phyloP scores from a whole-genome alignment of 1,140 invertebrate genomes.

The Pararge aegeria region DNA sequence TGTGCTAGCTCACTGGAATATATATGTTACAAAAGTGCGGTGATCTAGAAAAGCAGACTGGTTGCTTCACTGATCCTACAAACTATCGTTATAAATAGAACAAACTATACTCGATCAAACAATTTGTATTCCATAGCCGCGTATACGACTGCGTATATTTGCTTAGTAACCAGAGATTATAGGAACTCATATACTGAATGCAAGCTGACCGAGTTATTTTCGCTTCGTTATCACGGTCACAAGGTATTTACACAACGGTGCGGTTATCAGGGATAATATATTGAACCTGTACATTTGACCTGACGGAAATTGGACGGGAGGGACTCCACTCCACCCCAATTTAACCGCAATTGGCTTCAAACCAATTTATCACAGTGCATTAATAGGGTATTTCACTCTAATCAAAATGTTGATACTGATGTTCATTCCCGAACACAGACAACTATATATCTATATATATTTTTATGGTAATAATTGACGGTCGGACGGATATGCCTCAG shows the following conservation, averaged over 20 bases:
- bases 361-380: neutral
- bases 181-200: slow-evolving; percentile 11
- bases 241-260: slow-evolving; percentile 49
- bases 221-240: slow-evolving; percentile 61
- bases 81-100: slow-evolving; percentile 23
- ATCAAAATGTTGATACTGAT: too few relatives aligned
- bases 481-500: too few relatives aligned
- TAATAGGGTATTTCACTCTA: too few relatives aligned
- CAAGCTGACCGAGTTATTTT: slow-evolving; percentile 53
- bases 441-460: too few relatives aligned
- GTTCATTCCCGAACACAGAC: too few relatives aligned
- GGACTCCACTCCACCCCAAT: neutral
- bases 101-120: slow-evolving; percentile 8
- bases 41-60: neutral
- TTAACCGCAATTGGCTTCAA: neutral
- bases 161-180: slow-evolving; percentile 30
- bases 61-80: neutral
- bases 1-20: too few relatives aligned
- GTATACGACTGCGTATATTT: slow-evolving; percentile 10
- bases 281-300: slow-evolving; percentile 14
- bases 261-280: slow-evolving; percentile 18
- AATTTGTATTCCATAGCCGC: slow-evolving; percentile 22
- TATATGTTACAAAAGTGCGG: too few relatives aligned
- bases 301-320: neutral
- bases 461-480: too few relatives aligned